Base-by-base conservation (phyloP, 2,797 vertebrate genomes). In the Mormyrus hasselquistii region DNA sequence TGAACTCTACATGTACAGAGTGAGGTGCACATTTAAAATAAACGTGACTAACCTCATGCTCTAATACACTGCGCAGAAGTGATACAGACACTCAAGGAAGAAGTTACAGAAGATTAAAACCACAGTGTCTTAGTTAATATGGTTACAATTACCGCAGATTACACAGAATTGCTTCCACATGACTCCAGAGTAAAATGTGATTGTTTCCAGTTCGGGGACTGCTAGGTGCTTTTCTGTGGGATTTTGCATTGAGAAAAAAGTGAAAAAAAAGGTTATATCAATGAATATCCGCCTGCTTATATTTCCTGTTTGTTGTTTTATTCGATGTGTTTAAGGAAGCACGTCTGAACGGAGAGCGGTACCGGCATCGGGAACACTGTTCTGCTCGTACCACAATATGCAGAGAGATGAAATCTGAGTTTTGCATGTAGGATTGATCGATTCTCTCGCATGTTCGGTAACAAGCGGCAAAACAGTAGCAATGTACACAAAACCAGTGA, bases 121-220 rank as follows among this genome's bases (percentile, higher is more conserved):
- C 96, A 97, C 96, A 95, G 95, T 96, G 95, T 95, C 94, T 95
- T 95, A 95, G 95, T 97, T 85, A 96, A 97, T 96, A 94, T 95
- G 95, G 96, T 95, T 95, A 96, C 96, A 96, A 97, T 97, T 97
- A 97, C 95, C 94, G 94, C 94, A 97, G 96, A 97, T 97, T 97
- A 96, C 94, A 62, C 95, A 91, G 95, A 97, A 97, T 97, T 94
- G 96, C 95, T 97, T 95, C 96, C 96, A 97, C 95, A 97, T 97
- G 96, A 95, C 95, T 94, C 92, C 95, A 96, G 95, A 94, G 95
- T 94, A 95, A 89, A 95, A 97, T 94, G 95, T 96, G 96, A 95
- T 96, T 96, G 96, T 96, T 95, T 95, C 94, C 94, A 94, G 95
- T 94, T n/a, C 76, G 79, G 57, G 90, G 92, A 29, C 95, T 96